Percentiles rank a stretch among this genome's conserved stretches.
Evolutionary conservation across 2,888 invertebrate species (phyloP).

Genomic region (Nesidiocoris tenuis): DNA sequence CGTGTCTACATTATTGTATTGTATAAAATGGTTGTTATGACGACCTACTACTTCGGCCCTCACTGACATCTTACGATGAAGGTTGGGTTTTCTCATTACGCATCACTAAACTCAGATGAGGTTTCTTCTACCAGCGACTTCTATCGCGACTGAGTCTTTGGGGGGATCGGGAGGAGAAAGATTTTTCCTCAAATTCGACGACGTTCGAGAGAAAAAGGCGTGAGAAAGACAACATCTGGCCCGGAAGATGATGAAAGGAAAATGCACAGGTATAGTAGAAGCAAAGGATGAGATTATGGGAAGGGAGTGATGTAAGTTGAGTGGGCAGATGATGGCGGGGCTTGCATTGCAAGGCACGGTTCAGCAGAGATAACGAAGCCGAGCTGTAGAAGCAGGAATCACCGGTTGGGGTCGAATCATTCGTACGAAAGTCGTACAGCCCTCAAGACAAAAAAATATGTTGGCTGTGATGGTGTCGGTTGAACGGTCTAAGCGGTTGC

Average conservation of each 20-base stretch:
- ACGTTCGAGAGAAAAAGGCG: slow-evolving; percentile 14
- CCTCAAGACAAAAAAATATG: too few species aligned
- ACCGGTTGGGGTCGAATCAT: not conserved
- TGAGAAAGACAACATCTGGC: slow-evolving; percentile 30
- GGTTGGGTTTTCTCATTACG: not conserved
- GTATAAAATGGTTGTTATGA: too few species aligned
- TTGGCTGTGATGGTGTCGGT: too few species aligned
- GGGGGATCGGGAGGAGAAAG: not conserved
- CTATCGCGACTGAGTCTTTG: not conserved
- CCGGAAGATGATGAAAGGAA: not conserved
- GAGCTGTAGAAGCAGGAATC: not conserved
- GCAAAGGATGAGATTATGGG: not conserved
- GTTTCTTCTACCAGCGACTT: not conserved
- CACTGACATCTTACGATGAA: too few species aligned
- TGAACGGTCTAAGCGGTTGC: too few species aligned
- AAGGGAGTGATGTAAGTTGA: not conserved
- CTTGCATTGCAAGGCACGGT: not conserved
- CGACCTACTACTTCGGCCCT: too few species aligned
- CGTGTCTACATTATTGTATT: too few species aligned
- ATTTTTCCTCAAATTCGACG: not conserved
- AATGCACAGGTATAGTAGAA: not conserved
- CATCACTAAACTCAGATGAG: not conserved
- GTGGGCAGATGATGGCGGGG: not conserved
- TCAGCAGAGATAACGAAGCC: not conserved
- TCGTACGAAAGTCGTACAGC: too few species aligned